phyloP scores from a whole-genome alignment of 2,113 vertebrate genomes.

The Zeus faber region DNA sequence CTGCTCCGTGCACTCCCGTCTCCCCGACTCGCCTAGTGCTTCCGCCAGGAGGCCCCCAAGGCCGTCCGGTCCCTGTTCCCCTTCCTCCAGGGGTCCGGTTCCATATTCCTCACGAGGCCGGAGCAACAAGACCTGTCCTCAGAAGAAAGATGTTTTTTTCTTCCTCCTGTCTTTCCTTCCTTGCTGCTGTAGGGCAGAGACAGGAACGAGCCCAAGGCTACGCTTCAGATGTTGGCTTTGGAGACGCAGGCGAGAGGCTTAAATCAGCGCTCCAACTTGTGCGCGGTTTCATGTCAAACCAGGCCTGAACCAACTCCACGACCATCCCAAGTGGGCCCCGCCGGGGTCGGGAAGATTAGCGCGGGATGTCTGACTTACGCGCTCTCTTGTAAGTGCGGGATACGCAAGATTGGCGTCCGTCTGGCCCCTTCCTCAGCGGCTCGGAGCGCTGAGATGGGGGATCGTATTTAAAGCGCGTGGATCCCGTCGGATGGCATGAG shows the following conservation, averaged over 20 bases:
- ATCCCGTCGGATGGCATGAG: no score
- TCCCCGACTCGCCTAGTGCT: no score
- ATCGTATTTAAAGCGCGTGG: no score
- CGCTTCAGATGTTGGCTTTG: slow-evolving; percentile 1
- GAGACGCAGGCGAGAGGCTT: background rate
- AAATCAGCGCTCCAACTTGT: background rate
- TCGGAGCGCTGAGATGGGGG: no score
- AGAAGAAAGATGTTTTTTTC: background rate
- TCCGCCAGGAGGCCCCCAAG: no score
- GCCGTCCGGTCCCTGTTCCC: no score
- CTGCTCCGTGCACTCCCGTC: no score
- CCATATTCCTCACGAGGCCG: no score
- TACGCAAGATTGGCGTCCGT: background rate
- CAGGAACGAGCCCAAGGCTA: slow-evolving; percentile 4
- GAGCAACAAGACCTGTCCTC: background rate
- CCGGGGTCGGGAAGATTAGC: background rate
- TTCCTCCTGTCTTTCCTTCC: background rate
- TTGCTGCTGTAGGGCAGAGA: background rate
- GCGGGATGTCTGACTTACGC: background rate
- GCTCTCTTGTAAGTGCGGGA: background rate
- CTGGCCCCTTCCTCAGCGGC: no score
- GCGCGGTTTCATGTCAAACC: background rate
- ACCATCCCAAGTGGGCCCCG: background rate
- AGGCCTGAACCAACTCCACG: background rate
- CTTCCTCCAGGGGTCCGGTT: no score